These are phyloP conservation scores for Hydrotaea cyrtoneurina DNA, from an alignment of 2,888 invertebrate species.

Conservation along the genomic window DNA sequence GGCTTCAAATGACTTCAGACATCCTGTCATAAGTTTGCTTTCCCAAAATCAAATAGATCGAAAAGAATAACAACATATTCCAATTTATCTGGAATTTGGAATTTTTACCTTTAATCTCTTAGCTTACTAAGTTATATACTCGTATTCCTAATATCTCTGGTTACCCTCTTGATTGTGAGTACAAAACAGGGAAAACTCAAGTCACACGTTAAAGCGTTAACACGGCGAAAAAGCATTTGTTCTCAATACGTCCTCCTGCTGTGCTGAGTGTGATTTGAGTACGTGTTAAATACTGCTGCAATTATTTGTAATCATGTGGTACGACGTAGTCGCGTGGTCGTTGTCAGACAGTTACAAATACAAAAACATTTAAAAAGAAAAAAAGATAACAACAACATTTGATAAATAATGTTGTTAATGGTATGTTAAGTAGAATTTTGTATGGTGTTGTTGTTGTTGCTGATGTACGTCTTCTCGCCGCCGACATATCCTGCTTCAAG, in stretches of 20 bases:
- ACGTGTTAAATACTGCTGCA: constrained; percentile 60
- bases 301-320: constrained; percentile 40
- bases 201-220: background rate
- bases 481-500: constrained; percentile 22
- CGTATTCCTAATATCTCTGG: too few species aligned
- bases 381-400: constrained; percentile 33
- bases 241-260: background rate
- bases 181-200: background rate
- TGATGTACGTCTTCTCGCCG: constrained; percentile 36
- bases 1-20: too few species aligned
- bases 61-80: too few species aligned
- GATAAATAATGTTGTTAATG: constrained; percentile 66
- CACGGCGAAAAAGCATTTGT: constrained; percentile 27
- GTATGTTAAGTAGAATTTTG: constrained; percentile 65
- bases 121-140: too few species aligned
- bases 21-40: too few species aligned
- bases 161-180: too few species aligned
- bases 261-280: constrained; percentile 53
- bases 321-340: background rate
- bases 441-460: constrained; percentile 49
- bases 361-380: constrained; percentile 22
- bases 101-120: too few species aligned
- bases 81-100: too few species aligned
- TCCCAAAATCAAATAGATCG: too few species aligned
- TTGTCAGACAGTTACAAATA: background rate